Evolutionary conservation across 2,888 invertebrate genomes (phyloP), one percentile per base, ranked within the genome.

Genomic region (Dolichomitus sp.): DNA sequence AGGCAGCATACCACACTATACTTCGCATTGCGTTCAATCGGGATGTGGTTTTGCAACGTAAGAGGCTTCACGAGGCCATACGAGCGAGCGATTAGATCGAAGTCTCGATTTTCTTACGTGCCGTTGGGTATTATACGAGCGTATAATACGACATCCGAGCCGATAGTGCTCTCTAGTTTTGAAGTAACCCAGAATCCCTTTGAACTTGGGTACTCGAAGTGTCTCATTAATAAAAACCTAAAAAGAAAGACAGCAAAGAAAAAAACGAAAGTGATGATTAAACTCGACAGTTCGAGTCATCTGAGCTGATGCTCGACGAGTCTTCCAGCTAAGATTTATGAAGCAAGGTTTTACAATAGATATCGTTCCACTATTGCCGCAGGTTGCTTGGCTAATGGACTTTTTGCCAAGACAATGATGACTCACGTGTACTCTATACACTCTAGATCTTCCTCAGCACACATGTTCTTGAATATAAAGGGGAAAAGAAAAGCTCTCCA

Each of bases 71-170:
- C 78, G 70, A 72, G 50, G 42, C 73, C 73, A 48, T 54, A 45
- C 63, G 70, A 76, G 14, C n/a, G 57, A 30, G 54, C 74, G 69
- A 83, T 83, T 83, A 79, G 74, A 70, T 81, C 81, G 42, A 30
- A 77, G 63, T 54, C 70, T 76, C 40, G 70, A 77, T 78, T 77
- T 81, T 74, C 74, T 54, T 30, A 48, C n/a, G 17, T 50, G 69
- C 66, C 30, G 65, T 65, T 45, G 30, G 40, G 30, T 63, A 65
- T 74, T 70, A 65, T 68, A n/a, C 23, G 57, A 48, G 54, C 30
- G 70, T 74, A 70, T 65, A 82, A 82, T 30, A 63, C 40, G 74
- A 78, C 70, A 78, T 74, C 14, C 57, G 78, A 82, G 65, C 75
- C 70, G 78, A 82, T 75, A 42, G 61, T 19, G 69, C 57, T 57